A percentile compares a stretch with the other conserved stretches of the same genome.
These are phyloP conservation scores for Myiotriccus ornatus DNA, from an alignment of 2,797 vertebrate genomes.

Conservation along the genomic window DNA sequence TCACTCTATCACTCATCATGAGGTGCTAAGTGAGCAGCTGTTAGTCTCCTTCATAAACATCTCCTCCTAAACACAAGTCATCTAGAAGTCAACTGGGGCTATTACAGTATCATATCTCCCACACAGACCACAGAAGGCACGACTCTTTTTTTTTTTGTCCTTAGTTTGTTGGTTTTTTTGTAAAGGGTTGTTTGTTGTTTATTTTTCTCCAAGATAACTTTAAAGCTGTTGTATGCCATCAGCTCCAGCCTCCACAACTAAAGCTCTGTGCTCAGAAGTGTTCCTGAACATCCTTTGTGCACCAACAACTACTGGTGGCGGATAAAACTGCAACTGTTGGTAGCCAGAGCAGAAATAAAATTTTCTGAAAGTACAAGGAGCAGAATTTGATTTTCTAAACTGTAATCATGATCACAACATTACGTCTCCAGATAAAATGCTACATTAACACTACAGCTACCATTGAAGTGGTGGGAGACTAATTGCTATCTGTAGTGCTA, in stretches of 20 bases:
- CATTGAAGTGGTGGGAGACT: not conserved
- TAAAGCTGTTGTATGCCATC: not conserved
- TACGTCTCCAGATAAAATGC: not conserved
- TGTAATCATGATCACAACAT: not conserved
- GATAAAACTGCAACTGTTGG: not conserved
- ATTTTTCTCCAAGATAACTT: not conserved
- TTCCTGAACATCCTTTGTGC: not conserved
- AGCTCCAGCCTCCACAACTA: not conserved
- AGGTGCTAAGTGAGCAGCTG: conserved; percentile 33
- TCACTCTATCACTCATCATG: not conserved
- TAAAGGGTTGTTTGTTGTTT: not conserved
- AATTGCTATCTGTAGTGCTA: not conserved
- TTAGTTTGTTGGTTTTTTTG: not conserved
- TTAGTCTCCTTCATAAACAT: not conserved
- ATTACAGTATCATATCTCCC: not conserved
- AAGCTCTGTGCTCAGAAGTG: accelerated
- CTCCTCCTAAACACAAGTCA: not conserved
- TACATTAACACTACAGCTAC: not conserved
- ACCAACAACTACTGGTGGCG: not conserved
- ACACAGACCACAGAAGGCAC: not conserved
- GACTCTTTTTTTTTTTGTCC: not conserved
- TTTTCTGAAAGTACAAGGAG: not conserved
- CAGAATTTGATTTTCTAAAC: not conserved
- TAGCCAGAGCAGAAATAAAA: not conserved
- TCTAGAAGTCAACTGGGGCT: not conserved